These are phyloP conservation scores for Panorpa germanica DNA, from an alignment of 2,888 invertebrate genomes.

Conservation along the genomic window DNA sequence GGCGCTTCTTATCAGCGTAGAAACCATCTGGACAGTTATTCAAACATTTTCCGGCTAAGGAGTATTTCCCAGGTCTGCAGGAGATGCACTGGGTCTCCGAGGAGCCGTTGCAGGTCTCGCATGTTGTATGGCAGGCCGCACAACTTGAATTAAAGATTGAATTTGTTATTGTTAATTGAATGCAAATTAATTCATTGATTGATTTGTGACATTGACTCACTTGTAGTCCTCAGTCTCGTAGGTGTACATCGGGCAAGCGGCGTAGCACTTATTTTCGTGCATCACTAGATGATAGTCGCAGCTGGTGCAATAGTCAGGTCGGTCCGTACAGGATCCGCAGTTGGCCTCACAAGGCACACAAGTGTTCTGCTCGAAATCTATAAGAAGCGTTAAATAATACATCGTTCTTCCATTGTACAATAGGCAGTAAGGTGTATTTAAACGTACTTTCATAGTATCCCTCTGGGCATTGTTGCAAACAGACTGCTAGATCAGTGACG, in stretches of 20 bases:
- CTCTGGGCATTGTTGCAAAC: conserved; percentile 75
- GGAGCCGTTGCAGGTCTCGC: conserved; percentile 64
- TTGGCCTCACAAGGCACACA: conserved; percentile 76
- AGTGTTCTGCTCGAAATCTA: conserved; percentile 49
- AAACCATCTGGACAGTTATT: conserved; percentile 52
- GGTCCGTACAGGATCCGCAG: conserved; percentile 68
- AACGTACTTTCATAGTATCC: conserved; percentile 67
- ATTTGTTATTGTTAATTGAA: conserved; percentile 9
- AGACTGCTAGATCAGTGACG: conserved; percentile 69
- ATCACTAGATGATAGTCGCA: conserved; percentile 78
- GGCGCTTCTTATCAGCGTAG: conserved; percentile 57
- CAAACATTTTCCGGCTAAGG: conserved; percentile 52
- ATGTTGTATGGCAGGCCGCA: conserved; percentile 56
- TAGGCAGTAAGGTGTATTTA: conserved; percentile 7
- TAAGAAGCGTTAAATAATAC: conserved; percentile 12
- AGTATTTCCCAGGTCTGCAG: conserved; percentile 53
- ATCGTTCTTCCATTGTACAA: too few species aligned
- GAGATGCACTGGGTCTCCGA: conserved; percentile 63
- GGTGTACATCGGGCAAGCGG: conserved; percentile 63
- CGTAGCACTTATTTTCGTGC: conserved; percentile 62
- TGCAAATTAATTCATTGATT: conserved; percentile 6
- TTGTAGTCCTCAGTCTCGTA: conserved; percentile 77
- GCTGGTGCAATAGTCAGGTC: conserved; percentile 66
- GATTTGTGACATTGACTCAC: conserved; percentile 25
- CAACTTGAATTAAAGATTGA: conserved; percentile 30